Evolutionary conservation across 2,797 vertebrate genomes (phyloP), one percentile per base, ranked within the genome.

Genomic region (Remorina albescens): DNA sequence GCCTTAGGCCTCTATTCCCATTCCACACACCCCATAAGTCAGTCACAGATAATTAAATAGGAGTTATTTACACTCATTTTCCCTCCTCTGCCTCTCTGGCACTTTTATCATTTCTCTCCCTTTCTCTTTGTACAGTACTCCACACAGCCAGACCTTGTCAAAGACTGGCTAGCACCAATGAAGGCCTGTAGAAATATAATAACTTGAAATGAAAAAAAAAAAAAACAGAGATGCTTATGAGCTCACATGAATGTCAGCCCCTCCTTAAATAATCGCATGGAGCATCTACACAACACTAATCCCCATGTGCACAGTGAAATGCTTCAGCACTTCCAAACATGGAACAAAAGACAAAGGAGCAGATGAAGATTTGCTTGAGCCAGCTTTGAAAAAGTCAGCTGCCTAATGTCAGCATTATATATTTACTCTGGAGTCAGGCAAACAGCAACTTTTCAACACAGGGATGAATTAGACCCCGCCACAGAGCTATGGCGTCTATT

Each of bases 41-140:
- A 95, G 92, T 92, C 94, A 92, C 94, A 95, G 93, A 94, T 93
- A 94, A 95, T 95, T 94, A 95, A 94, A 94, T 93, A 90, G 90
- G 91, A 94, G 92, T 94, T 95, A 95, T 95, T 94, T 95, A 95
- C 93, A 93, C 92, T 91, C 78, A 75, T 91, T 87, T 91, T 91
- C 88, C 86, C 90, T 91, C 83, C 83, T 87, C 78, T 88, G 86
- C 80, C 80, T 89, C 82, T 84, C 88, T 89, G 88, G 88, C 84
- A 44, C 88, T 92, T 93, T 93, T 90, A 92, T 93, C 86, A 91
- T 90, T 91, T 89, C 82, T 87, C 78, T 83, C 88, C 85, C 81
- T 82, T 89, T 89, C 81, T 88, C 81, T 89, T 87, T 88, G 87
- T 89, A 88, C 85, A 82, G 84, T 89, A 71, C 76, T 54, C 25